phyloP scores from a whole-genome alignment of 2,113 vertebrate genomes.

The Callospermophilus lateralis region DNA sequence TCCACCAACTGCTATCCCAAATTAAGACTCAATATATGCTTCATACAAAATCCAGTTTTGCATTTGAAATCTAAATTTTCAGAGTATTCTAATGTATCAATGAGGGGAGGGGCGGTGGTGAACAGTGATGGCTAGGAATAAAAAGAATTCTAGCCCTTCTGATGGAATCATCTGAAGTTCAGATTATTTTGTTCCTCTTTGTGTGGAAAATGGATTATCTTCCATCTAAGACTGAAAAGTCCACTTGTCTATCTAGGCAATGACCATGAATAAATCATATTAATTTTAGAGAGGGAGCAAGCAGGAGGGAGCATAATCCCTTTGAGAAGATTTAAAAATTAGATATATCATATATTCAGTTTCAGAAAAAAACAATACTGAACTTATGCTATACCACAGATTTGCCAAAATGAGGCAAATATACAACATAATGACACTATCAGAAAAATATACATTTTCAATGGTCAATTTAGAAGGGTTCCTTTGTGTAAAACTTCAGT shows the following conservation, averaged over 20 bases:
- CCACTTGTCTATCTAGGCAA: not conserved
- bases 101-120: not conserved
- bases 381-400: not conserved
- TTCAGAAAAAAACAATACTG: not conserved
- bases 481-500: constrained; percentile 64
- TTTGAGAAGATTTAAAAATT: constrained; percentile 37
- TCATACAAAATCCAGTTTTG: constrained; percentile 25
- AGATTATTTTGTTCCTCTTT: not conserved
- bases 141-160: constrained; percentile 38
- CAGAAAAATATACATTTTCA: constrained; percentile 55
- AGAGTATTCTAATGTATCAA: not conserved
- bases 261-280: not conserved
- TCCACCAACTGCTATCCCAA: not conserved
- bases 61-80: not conserved
- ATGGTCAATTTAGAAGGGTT: constrained; percentile 69
- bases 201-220: not conserved
- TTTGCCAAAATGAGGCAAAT: constrained; percentile 51
- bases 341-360: not conserved
- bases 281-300: constrained; percentile 15
- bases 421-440: not conserved
- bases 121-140: not conserved
- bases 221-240: not conserved
- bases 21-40: not conserved
- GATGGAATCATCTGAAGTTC: constrained; percentile 12
- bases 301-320: not conserved